Base-by-base conservation (phyloP, 1,140 invertebrate genomes). In the Drosophila novamexicana region DNA sequence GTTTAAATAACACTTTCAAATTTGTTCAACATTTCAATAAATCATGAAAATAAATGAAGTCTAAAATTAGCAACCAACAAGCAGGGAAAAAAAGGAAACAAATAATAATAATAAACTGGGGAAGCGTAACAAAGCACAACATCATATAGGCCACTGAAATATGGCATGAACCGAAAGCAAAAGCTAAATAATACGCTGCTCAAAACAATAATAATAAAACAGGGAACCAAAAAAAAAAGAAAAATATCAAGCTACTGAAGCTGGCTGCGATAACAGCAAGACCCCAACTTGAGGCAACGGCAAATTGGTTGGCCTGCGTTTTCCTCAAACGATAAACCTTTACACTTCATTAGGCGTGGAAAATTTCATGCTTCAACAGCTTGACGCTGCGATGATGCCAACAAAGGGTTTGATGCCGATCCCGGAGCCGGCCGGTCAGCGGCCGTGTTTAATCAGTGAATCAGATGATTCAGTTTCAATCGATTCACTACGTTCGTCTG, bases 21-120 rank as follows among this genome's bases (percentile, higher is more conserved):
- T 47, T 5, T 32, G 29, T 22, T 9, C n/a, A 70, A 50, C 61
- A 79, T 66, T 73, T 64, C 75, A 65, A 89, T 89, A 89, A 89
- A 84, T 89, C 77, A 81, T 56, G 73, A 69, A 76, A 89, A 70
- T 80, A 84, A 89, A 89, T 89, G 84, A 76, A 79, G 85, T 89
- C 79, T 89, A 89, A 89, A 89, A 89, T 89, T 89, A 89, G 85
- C 84, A 75, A 66, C 32, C 53, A 50, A 44, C 64, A 32, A 45
- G 22, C 16, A 39, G 16, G 29, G 22, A 16, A 56, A 53, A 53
- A 63, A 57, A 9, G 57, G 61, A 82, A 86, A 65, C 72, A 88
- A 89, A 89, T 89, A 89, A 89, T 89, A 89, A 89, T 89, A 84
- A 89, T 89, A 89, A 89, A 89, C 84, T 81, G 62, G 78, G 70